These are phyloP conservation scores for Cotesia glomerata DNA, from an alignment of 1,140 invertebrate species.

Conservation along the genomic window DNA sequence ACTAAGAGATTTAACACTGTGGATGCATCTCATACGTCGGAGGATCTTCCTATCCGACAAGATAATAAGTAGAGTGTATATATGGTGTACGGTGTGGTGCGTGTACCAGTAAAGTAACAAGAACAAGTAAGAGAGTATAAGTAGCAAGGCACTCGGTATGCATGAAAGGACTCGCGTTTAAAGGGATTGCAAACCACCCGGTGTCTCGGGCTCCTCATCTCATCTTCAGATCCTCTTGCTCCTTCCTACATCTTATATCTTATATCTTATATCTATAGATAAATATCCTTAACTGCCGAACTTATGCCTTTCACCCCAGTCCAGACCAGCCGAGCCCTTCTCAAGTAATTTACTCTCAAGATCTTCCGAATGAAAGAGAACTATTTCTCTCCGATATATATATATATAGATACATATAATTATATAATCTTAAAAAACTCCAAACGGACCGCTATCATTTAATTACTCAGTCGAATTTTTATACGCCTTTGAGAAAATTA, in stretches of 20 bases:
- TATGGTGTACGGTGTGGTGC: neutral
- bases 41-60: too few relatives aligned
- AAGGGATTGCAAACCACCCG: slow-evolving; percentile 20
- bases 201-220: slow-evolving; percentile 19
- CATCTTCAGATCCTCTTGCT: neutral
- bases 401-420: neutral
- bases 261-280: neutral
- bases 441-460: slow-evolving; percentile 48
- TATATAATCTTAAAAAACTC: too few relatives aligned
- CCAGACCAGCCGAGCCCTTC: neutral
- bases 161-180: slow-evolving; percentile 47
- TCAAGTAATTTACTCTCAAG: slow-evolving; percentile 21
- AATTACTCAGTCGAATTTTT: slow-evolving; percentile 49
- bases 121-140: neutral
- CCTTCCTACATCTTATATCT: neutral
- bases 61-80: too few relatives aligned
- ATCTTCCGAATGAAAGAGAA: neutral
- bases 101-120: too few relatives aligned
- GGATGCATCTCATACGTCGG: too few relatives aligned
- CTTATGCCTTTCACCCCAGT: slow-evolving; percentile 15
- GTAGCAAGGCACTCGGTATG: slow-evolving; percentile 46
- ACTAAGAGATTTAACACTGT: too few relatives aligned
- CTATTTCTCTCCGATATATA: too few relatives aligned
- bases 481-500: too few relatives aligned
- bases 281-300: slow-evolving; percentile 22